These are phyloP conservation scores for Arge pagana DNA, from an alignment of 2,888 invertebrate species.

Conservation along the genomic window DNA sequence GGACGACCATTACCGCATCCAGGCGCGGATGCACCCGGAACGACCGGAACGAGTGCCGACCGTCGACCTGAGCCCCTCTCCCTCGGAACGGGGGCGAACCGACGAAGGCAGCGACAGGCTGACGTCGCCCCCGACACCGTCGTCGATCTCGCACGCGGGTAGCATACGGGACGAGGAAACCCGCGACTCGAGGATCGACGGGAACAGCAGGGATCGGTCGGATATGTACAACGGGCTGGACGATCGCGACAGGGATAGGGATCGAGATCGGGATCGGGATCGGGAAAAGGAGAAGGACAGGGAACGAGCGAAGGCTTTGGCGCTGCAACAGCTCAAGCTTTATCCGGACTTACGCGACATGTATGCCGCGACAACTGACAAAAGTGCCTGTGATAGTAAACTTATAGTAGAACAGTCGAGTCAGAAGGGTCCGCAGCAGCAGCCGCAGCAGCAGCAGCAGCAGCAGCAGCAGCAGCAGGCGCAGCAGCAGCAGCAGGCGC, in stretches of 20 bases:
- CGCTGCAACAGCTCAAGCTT: slow-evolving; percentile 47
- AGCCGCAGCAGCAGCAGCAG: slow-evolving; percentile 31
- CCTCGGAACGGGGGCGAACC: slow-evolving; percentile 47
- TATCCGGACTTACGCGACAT: slow-evolving; percentile 55
- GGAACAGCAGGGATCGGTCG: slow-evolving; percentile 50
- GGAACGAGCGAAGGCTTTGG: slow-evolving; percentile 22
- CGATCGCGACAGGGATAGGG: slow-evolving; percentile 34
- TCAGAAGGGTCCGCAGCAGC: slow-evolving; percentile 55
- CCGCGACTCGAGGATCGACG: slow-evolving; percentile 47
- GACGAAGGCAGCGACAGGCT: slow-evolving; percentile 52
- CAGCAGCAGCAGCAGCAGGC: slow-evolving; percentile 27
- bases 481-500: slow-evolving; percentile 31
- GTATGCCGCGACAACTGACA: slow-evolving; percentile 57
- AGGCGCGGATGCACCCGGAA: slow-evolving; percentile 41
- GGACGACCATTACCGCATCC: slow-evolving; percentile 58
- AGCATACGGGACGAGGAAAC: slow-evolving; percentile 50
- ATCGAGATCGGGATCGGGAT: slow-evolving; percentile 17
- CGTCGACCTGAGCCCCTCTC: slow-evolving; percentile 54
- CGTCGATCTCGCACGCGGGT: slow-evolving; percentile 45
- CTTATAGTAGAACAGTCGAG: slow-evolving; percentile 59
- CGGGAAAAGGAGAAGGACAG: slow-evolving; percentile 11
- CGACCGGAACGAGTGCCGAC: slow-evolving; percentile 54
- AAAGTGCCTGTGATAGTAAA: slow-evolving; percentile 62
- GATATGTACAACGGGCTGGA: slow-evolving; percentile 48
- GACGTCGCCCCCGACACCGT: slow-evolving; percentile 51